Conservation (phyloP, 2,888 invertebrate species). For the Mechanitis messenoides region DNA sequence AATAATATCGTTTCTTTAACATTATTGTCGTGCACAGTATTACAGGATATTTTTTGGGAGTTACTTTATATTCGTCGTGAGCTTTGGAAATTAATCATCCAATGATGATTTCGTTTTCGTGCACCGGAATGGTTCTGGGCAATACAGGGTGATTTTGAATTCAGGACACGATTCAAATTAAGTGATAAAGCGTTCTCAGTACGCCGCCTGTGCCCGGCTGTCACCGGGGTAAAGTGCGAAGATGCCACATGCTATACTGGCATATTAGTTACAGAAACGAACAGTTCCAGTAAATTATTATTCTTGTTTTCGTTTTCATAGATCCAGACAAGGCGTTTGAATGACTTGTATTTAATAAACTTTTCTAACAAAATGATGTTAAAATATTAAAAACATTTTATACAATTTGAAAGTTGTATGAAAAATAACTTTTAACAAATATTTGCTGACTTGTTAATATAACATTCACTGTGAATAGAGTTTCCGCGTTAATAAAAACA, state of each 20-base stretch:
- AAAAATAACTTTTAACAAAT: no score
- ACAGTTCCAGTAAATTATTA: constrained; percentile 1
- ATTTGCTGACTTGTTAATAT: no score
- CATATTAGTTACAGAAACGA: not conserved
- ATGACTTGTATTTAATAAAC: not conserved
- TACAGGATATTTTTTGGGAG: constrained; percentile 7
- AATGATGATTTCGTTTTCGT: constrained; percentile 35
- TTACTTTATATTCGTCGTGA: constrained; percentile 27
- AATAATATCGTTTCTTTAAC: constrained; percentile 27
- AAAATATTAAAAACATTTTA: no score
- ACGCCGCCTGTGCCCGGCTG: constrained; percentile 52
- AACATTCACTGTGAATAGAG: no score
- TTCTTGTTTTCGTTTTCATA: not conserved
- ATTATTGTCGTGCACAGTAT: constrained; percentile 27
- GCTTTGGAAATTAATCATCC: constrained; percentile 31
- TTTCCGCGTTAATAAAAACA: no score
- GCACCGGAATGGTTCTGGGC: constrained; percentile 33
- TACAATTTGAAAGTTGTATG: no score
- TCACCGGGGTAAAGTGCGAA: constrained; percentile 51
- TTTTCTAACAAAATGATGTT: no score
- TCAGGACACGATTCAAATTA: constrained; percentile 70
- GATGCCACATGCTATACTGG: constrained; percentile 26
- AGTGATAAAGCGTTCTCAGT: constrained; percentile 64
- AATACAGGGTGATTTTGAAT: constrained; percentile 42
- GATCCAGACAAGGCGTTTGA: not conserved